Evolutionary conservation across 1,140 invertebrate species (phyloP).

Genomic region (Sitodiplosis mosellana): DNA sequence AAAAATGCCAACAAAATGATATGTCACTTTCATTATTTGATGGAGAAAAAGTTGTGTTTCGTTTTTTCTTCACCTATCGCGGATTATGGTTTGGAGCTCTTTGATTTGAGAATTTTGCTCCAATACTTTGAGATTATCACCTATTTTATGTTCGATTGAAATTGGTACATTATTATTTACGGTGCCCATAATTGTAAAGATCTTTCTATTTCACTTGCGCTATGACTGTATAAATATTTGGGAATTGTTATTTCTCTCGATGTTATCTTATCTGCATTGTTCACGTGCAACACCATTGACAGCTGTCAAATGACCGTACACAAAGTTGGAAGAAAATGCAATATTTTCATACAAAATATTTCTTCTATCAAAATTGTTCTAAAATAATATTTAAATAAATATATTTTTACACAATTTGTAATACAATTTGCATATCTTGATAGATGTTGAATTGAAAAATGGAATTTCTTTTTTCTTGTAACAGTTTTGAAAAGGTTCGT

Average conservation of each 20-base stretch:
- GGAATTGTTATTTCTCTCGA: neutral
- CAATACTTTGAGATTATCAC: constrained; percentile 61
- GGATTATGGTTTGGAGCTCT: constrained; percentile 85
- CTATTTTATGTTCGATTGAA: constrained; percentile 41
- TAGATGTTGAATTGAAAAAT: neutral
- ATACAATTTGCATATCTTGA: neutral
- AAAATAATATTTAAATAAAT: neutral
- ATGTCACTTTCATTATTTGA: neutral
- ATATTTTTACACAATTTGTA: neutral
- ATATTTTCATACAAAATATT: neutral
- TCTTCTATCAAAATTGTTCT: neutral
- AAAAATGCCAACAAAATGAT: constrained; percentile 8
- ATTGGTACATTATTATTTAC: constrained; percentile 12
- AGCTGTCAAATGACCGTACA: no score
- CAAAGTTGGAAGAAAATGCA: no score
- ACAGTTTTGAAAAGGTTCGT: neutral
- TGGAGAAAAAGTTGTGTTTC: constrained; percentile 3
- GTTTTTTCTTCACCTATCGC: constrained; percentile 80
- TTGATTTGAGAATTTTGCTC: constrained; percentile 73
- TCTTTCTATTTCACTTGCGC: neutral
- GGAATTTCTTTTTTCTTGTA: neutral
- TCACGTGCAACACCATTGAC: no score
- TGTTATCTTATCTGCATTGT: neutral
- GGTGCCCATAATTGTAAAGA: neutral
- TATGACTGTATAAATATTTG: neutral